Evolutionary conservation across 2,888 invertebrate genomes (phyloP).

Genomic region (Dynastes hyllus): DNA sequence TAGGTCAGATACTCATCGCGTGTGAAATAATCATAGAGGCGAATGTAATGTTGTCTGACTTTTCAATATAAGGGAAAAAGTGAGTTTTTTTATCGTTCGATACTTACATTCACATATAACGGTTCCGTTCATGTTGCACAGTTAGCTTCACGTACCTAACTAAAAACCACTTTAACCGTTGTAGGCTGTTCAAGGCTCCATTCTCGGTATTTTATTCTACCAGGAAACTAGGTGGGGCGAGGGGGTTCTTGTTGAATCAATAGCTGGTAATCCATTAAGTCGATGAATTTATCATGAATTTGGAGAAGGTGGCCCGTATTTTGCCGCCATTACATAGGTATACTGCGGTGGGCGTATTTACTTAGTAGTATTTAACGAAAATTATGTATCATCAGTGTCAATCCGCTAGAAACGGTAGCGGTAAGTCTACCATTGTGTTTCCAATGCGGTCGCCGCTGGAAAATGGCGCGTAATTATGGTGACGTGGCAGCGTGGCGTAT

Average conservation of each 20-base stretch:
- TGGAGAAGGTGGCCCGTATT: constrained; percentile 12
- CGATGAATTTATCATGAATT: constrained; percentile 37
- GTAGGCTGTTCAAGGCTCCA: neutral
- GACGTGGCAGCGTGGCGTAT: neutral
- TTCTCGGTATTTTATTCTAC: neutral
- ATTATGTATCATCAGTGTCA: constrained; percentile 25
- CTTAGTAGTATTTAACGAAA: constrained; percentile 13
- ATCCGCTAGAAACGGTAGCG: neutral
- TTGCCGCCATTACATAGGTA: constrained; percentile 6
- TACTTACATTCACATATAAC: neutral
- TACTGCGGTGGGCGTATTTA: constrained; percentile 10
- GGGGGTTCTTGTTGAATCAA: constrained; percentile 26
- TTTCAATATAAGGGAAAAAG: neutral
- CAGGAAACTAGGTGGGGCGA: neutral
- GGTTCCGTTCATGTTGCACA: neutral
- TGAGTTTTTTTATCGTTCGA: neutral
- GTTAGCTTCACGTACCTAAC: neutral
- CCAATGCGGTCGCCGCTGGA: neutral
- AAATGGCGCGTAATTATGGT: constrained; percentile 5
- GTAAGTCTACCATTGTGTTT: neutral
- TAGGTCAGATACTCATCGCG: constrained; percentile 11
- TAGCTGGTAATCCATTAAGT: constrained; percentile 37
- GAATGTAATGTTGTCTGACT: constrained; percentile 8
- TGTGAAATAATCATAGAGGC: neutral
- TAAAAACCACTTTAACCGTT: neutral